phyloP scores from a whole-genome alignment of 2,113 vertebrate genomes.

The Notiomystis cincta region DNA sequence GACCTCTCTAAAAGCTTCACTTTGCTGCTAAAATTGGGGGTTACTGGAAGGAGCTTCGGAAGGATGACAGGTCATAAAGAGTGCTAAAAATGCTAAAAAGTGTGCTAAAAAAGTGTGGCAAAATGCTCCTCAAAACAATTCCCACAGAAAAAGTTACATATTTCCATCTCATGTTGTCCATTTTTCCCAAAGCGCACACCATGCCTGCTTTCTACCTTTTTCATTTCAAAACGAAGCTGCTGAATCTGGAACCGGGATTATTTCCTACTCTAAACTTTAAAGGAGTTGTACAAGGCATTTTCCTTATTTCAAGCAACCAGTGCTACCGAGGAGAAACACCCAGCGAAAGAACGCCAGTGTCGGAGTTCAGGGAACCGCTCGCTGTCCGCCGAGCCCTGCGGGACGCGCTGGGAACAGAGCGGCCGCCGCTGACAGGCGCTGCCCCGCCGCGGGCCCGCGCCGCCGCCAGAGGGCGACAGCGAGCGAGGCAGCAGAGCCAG shows the following conservation, averaged over 20 bases:
- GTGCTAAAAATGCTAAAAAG: not conserved
- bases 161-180: not conserved
- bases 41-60: not conserved
- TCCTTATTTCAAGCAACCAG: not conserved
- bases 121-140: not conserved
- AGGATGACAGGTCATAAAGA: not conserved
- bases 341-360: not conserved
- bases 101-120: not conserved
- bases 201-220: not conserved
- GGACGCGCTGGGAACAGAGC: not conserved
- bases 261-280: not conserved
- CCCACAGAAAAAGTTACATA: not conserved
- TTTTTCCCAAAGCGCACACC: not conserved
- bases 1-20: not conserved
- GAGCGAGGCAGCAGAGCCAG: not conserved
- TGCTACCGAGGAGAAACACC: not conserved
- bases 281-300: not conserved
- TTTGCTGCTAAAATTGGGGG: not conserved
- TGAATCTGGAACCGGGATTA: not conserved
- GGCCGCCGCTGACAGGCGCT: not conserved
- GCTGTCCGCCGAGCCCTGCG: not conserved
- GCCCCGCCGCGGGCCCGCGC: not conserved
- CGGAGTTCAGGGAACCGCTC: accelerated
- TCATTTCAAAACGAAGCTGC: not conserved
- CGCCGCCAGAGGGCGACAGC: not conserved